These are phyloP conservation scores for Clusia tigrina DNA, from an alignment of 2,888 invertebrate genomes.

Conservation along the genomic window DNA sequence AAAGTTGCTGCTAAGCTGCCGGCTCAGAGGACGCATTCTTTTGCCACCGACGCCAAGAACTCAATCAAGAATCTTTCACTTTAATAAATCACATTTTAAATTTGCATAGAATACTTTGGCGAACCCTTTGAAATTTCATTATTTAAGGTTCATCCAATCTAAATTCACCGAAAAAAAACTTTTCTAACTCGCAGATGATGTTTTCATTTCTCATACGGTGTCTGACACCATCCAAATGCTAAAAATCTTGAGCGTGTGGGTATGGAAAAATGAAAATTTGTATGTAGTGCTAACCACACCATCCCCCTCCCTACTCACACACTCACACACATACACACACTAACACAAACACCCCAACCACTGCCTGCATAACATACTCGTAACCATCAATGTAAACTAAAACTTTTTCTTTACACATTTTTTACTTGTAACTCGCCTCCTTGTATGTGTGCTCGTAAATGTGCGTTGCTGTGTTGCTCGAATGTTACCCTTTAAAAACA, in stretches of 20 bases:
- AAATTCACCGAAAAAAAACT: slow-evolving; percentile 22
- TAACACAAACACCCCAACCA: not conserved
- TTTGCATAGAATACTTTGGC: not conserved
- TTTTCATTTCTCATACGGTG: slow-evolving; percentile 56
- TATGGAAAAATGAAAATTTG: not conserved
- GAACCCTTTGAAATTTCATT: not conserved
- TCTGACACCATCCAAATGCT: slow-evolving; percentile 54
- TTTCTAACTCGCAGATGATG: slow-evolving; percentile 55
- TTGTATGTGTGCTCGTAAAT: too few relatives aligned
- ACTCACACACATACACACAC: too few relatives aligned
- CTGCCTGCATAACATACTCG: not conserved
- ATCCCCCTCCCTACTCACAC: too few relatives aligned
- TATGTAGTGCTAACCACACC: not conserved
- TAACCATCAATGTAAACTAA: too few relatives aligned
- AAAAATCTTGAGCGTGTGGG: slow-evolving; percentile 32
- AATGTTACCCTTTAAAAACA: not conserved
- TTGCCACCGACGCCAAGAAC: too few relatives aligned
- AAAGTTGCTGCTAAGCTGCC: too few relatives aligned
- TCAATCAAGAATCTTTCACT: too few relatives aligned
- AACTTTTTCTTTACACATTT: too few relatives aligned
- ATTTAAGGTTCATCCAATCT: not conserved
- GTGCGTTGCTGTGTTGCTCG: too few relatives aligned
- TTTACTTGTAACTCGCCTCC: too few relatives aligned
- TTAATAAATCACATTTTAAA: too few relatives aligned
- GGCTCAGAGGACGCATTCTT: too few relatives aligned